Percentiles rank a stretch among this genome's conserved stretches.
Conservation (phyloP, 2,888 invertebrate species). For the Lepidonotus clava region DNA sequence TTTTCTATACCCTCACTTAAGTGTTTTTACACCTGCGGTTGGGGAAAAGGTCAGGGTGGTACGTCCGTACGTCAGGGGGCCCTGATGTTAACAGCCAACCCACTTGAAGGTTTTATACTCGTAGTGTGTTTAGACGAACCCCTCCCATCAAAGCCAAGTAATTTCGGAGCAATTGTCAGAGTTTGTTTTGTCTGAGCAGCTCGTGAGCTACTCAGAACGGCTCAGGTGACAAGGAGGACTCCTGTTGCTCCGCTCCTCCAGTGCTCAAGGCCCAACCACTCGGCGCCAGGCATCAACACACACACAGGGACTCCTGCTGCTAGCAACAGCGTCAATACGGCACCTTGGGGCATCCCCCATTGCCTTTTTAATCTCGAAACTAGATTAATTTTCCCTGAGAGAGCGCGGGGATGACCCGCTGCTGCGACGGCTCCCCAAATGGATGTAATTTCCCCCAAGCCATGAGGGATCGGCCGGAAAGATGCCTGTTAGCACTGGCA, state of each 20-base stretch:
- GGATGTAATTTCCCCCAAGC: slow-evolving; percentile 46
- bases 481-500: slow-evolving; percentile 44
- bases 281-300: not conserved
- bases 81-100: too few species aligned
- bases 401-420: too few species aligned
- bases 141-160: too few species aligned
- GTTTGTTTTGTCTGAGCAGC: too few species aligned
- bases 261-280: not conserved
- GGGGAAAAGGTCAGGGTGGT: too few species aligned
- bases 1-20: too few species aligned
- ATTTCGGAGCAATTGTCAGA: too few species aligned
- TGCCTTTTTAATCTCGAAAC: slow-evolving; percentile 14
- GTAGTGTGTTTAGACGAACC: too few species aligned
- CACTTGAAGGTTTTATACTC: too few species aligned
- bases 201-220: not conserved
- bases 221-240: not conserved
- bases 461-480: slow-evolving; percentile 48
- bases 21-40: too few species aligned
- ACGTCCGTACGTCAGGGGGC: too few species aligned
- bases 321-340: not conserved
- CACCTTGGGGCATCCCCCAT: not conserved
- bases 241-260: not conserved
- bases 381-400: slow-evolving; percentile 10
- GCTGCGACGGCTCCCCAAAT: too few species aligned
- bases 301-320: not conserved